phyloP scores from a whole-genome alignment of 2,888 invertebrate species.

The Abrostola tripartita region DNA sequence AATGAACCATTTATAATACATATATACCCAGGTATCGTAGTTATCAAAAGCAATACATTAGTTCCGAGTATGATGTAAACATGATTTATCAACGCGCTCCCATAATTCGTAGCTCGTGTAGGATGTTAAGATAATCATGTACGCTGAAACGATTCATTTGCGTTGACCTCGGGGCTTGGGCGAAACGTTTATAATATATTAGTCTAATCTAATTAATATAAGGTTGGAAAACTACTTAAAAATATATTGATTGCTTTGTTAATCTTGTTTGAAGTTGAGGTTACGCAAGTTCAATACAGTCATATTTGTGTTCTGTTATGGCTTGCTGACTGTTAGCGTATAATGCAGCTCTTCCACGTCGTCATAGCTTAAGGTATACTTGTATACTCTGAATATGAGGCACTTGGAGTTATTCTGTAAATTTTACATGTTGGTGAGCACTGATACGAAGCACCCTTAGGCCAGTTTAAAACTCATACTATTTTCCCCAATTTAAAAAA shows the following conservation, averaged over 20 bases:
- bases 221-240: conserved; percentile 6
- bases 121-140: conserved; percentile 36
- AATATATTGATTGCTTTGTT: conserved; percentile 6
- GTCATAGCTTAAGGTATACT: too few species aligned
- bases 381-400: too few species aligned
- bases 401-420: too few species aligned
- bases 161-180: conserved; percentile 17
- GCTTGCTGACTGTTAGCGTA: too few species aligned
- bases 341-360: too few species aligned
- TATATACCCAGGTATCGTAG: neutral
- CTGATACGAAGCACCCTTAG: too few species aligned
- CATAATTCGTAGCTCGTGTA: conserved; percentile 23
- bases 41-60: conserved; percentile 37
- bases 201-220: conserved; percentile 19
- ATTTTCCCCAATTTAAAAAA: too few species aligned
- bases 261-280: conserved; percentile 11
- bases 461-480: too few species aligned
- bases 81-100: conserved; percentile 30
- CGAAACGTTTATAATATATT: conserved; percentile 26
- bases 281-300: too few species aligned
- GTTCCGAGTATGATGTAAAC: conserved; percentile 33
- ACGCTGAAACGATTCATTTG: conserved; percentile 29
- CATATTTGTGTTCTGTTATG: too few species aligned
- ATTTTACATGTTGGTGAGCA: too few species aligned
- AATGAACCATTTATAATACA: neutral